Evolutionary conservation across 2,888 invertebrate genomes (phyloP).

Genomic region (Limnephilus marmoratus): DNA sequence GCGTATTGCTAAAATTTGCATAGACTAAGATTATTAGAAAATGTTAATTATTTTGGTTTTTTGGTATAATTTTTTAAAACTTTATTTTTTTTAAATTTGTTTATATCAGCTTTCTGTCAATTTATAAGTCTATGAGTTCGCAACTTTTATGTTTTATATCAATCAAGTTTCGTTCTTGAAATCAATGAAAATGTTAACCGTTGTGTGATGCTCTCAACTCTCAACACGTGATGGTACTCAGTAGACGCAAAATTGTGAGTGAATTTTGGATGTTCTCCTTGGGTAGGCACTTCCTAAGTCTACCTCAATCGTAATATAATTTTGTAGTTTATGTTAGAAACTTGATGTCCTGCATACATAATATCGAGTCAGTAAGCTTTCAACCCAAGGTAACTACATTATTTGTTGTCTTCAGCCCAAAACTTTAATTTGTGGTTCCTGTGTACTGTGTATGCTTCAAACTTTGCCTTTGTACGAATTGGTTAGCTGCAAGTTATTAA

Average conservation of each 20-base stretch:
- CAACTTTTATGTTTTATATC: background rate
- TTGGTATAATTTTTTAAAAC: background rate
- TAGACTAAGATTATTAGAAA: background rate
- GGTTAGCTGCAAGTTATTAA: background rate
- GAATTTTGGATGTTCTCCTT: background rate
- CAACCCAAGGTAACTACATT: background rate
- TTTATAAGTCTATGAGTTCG: background rate
- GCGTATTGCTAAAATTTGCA: background rate
- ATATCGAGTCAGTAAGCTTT: background rate
- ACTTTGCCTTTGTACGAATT: background rate
- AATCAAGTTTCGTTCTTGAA: background rate
- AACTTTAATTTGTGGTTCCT: background rate
- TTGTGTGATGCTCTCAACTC: background rate
- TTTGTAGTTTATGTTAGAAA: background rate
- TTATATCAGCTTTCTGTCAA: background rate
- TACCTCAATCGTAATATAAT: constrained; percentile 2
- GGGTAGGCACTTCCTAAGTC: background rate
- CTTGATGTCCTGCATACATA: background rate
- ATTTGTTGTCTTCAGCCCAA: background rate
- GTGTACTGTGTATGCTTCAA: background rate
- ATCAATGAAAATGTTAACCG: background rate
- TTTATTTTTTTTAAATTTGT: background rate
- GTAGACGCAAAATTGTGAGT: background rate
- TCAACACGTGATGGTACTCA: background rate
- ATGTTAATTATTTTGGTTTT: too few species aligned